phyloP scores from a whole-genome alignment of 2,888 invertebrate genomes.

The Standfussiana lucernea region DNA sequence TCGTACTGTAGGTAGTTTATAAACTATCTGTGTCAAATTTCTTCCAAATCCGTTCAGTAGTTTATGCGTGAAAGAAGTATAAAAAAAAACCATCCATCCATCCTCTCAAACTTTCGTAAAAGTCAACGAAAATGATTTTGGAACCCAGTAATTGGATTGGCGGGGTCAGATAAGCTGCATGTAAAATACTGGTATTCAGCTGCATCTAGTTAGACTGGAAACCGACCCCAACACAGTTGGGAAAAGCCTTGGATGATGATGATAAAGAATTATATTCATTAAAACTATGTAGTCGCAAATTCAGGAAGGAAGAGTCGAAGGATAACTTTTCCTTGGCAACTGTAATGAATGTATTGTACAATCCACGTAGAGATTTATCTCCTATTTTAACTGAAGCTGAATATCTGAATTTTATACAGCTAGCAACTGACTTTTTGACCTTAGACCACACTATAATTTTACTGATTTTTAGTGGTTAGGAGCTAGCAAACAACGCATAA shows the following conservation, averaged over 20 bases:
- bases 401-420: background rate
- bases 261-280: background rate
- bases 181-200: background rate
- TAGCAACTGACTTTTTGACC: background rate
- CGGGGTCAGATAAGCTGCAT: background rate
- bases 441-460: background rate
- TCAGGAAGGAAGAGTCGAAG: background rate
- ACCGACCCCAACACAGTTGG: background rate
- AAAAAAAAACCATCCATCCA: background rate
- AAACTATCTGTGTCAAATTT: background rate
- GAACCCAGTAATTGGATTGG: background rate
- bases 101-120: background rate
- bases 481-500: background rate
- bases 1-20: background rate
- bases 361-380: background rate
- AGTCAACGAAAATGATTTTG: background rate
- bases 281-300: background rate
- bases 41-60: background rate
- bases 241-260: background rate
- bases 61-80: background rate
- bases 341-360: background rate
- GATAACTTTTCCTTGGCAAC: background rate
- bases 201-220: background rate
- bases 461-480: background rate
- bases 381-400: background rate